phyloP scores from a whole-genome alignment of 2,888 invertebrate species.

The Thymelicus acteon region DNA sequence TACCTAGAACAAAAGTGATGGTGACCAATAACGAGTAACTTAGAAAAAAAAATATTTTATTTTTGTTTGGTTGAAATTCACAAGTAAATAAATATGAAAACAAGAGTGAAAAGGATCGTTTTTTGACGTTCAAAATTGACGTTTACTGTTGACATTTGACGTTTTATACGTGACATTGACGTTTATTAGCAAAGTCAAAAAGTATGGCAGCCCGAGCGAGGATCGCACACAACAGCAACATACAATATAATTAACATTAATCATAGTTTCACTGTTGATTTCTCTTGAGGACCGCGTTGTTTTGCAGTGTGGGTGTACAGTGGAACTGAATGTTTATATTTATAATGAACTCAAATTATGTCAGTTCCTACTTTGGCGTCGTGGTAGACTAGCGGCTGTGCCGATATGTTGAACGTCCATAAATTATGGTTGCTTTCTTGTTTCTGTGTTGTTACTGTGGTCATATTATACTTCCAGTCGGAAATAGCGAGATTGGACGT shows the following conservation, averaged over 20 bases:
- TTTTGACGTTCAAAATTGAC: neutral
- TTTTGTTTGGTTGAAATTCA: no score
- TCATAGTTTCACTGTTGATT: constrained; percentile 17
- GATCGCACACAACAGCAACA: neutral
- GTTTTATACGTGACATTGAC: neutral
- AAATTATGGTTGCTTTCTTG: constrained; percentile 77
- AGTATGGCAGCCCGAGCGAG: neutral
- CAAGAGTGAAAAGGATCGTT: neutral
- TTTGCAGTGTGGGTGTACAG: constrained; percentile 64
- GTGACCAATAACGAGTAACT: no score
- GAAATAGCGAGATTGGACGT: constrained; percentile 77
- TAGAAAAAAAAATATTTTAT: no score
- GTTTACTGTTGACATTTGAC: neutral
- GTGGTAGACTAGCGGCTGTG: constrained; percentile 47
- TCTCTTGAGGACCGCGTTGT: constrained; percentile 38
- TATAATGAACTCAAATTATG: constrained; percentile 68
- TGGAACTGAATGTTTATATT: constrained; percentile 62
- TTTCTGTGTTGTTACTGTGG: constrained; percentile 73
- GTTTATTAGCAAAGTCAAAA: neutral
- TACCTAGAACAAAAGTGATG: no score
- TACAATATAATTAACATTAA: neutral
- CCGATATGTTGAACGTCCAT: constrained; percentile 77
- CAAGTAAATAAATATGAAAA: neutral
- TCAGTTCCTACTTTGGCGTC: constrained; percentile 60
- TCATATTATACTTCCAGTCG: constrained; percentile 78